A percentile compares a stretch with the other conserved stretches of the same genome.
These are phyloP conservation scores for Macropis europaea DNA, from an alignment of 2,888 invertebrate species.

Conservation along the genomic window DNA sequence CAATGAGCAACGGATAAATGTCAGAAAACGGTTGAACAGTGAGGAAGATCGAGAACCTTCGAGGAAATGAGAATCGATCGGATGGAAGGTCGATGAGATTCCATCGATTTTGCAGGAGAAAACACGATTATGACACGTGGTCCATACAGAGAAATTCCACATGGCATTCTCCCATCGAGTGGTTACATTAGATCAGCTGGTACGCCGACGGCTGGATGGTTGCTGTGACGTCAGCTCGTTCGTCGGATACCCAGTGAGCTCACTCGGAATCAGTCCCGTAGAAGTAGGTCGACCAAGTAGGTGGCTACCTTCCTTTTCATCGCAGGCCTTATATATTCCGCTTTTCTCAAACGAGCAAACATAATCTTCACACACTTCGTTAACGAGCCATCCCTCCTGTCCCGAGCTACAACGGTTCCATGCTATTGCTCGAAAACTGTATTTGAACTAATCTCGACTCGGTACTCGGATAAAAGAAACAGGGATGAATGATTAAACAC, in stretches of 20 bases:
- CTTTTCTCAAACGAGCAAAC: conserved; percentile 25
- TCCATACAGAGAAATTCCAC: conserved; percentile 52
- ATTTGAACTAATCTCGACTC: no score
- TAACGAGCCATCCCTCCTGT: conserved; percentile 10
- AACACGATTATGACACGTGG: conserved; percentile 50
- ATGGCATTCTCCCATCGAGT: conserved; percentile 62
- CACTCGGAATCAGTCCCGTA: conserved; percentile 53
- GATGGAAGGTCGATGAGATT: conserved; percentile 6
- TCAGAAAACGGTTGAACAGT: no score
- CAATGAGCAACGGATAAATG: no score
- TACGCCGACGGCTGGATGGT: conserved; percentile 56
- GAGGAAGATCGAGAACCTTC: not conserved
- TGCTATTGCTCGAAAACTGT: no score
- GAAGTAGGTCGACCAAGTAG: conserved; percentile 66
- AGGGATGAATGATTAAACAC: no score
- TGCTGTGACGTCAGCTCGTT: conserved; percentile 64
- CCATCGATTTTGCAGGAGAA: conserved; percentile 4
- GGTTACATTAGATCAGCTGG: conserved; percentile 65
- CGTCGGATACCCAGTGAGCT: conserved; percentile 61
- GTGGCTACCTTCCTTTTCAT: conserved; percentile 60
- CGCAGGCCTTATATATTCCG: conserved; percentile 15
- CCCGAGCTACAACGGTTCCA: no score
- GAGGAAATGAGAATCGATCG: not conserved
- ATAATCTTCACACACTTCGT: conserved; percentile 10
- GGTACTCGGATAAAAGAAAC: no score